These are phyloP conservation scores for Craniophora ligustri DNA, from an alignment of 2,888 invertebrate species.

Conservation along the genomic window DNA sequence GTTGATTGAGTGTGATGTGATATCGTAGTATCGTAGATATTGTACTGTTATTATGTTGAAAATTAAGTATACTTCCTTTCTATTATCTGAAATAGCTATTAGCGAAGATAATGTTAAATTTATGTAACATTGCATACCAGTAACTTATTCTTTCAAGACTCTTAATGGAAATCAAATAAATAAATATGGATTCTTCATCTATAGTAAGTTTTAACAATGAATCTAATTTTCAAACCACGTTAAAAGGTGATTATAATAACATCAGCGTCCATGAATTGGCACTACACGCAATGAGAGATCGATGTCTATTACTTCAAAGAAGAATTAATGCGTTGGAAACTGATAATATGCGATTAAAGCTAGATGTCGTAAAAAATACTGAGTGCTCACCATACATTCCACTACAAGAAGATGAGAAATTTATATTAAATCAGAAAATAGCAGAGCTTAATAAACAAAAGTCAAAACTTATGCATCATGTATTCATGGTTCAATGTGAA, in stretches of 20 bases:
- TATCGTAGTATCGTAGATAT: too few species aligned
- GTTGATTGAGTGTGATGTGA: too few species aligned
- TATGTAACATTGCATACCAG: neutral
- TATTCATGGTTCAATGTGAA: constrained; percentile 94
- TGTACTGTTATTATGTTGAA: too few species aligned
- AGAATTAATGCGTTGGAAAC: constrained; percentile 92
- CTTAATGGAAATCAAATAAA: neutral
- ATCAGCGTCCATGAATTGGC: constrained; percentile 92
- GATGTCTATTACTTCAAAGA: constrained; percentile 93
- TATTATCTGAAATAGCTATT: too few species aligned
- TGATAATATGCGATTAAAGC: constrained; percentile 91
- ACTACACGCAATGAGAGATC: constrained; percentile 94
- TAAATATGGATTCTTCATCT: constrained; percentile 80
- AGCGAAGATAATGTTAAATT: neutral
- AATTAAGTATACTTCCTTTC: too few species aligned
- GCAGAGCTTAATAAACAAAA: constrained; percentile 92
- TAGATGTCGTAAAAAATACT: constrained; percentile 72
- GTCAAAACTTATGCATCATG: constrained; percentile 92
- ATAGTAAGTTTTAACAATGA: constrained; percentile 86
- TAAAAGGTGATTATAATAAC: constrained; percentile 78
- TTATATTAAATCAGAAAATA: constrained; percentile 89
- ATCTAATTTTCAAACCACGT: constrained; percentile 79
- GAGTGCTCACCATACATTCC: constrained; percentile 71
- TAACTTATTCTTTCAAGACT: neutral
- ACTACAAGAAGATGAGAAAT: constrained; percentile 81